Conservation (phyloP, 1,140 invertebrate species). For the Drosophila triauraria region DNA sequence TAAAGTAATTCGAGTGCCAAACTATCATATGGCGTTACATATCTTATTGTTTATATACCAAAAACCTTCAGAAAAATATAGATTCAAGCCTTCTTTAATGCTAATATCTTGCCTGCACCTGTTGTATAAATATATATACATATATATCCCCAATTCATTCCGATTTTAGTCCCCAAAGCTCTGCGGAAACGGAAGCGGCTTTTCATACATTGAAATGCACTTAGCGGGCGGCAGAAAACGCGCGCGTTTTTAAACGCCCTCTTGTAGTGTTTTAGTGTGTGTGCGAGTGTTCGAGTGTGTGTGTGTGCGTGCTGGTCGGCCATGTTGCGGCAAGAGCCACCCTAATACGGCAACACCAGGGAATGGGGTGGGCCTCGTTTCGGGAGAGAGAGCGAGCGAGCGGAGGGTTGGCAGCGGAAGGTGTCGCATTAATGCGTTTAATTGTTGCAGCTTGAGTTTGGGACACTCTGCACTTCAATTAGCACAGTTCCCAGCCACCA, state of each 20-base stretch:
- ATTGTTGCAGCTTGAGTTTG: conserved; percentile 62
- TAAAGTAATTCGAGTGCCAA: no score
- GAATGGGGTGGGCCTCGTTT: conserved; percentile 30
- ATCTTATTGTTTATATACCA: no score
- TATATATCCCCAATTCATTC: conserved; percentile 34
- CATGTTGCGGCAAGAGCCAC: conserved; percentile 58
- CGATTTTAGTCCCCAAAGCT: conserved; percentile 15
- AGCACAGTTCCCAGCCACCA: conserved; percentile 16
- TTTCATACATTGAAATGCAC: conserved; percentile 78
- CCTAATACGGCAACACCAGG: conserved; percentile 32
- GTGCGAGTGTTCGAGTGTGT: conserved; percentile 1
- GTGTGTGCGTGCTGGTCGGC: conserved; percentile 60
- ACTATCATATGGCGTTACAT: no score
- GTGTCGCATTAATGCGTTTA: conserved; percentile 76
- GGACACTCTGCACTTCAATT: conserved; percentile 67
- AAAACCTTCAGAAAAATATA: background rate
- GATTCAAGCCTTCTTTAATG: background rate
- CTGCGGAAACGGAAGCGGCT: conserved; percentile 44
- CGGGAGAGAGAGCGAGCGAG: background rate
- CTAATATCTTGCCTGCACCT: background rate
- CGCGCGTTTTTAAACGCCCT: conserved; percentile 74
- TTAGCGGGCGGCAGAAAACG: conserved; percentile 61
- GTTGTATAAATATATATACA: background rate
- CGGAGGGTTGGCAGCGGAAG: conserved; percentile 42
- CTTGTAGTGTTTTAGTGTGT: background rate